Base-by-base conservation (phyloP, 2,888 invertebrate genomes). In the Ptychoptera albimana region DNA sequence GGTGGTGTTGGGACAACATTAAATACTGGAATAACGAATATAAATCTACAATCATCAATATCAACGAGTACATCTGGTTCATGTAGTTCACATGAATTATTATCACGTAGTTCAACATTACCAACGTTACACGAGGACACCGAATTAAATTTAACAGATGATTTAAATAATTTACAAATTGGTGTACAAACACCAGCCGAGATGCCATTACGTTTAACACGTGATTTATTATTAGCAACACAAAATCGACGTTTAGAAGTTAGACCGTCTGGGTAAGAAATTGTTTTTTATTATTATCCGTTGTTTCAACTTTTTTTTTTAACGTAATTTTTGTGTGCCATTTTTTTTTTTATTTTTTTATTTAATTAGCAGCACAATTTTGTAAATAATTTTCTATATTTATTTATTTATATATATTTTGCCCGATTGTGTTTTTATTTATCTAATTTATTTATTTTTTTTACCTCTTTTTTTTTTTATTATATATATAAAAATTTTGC, bases 61-160 rank as follows among this genome's bases (percentile, higher is more conserved):
- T 62, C 64, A 34, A 62, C 63, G 32, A 65, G 64, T 50, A 64
- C 64, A 15, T 65, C 65, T 50, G 66, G 64, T 11, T 60, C 63
- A 35, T 58, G 63, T 43, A 63, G 63, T 54, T 63, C 64, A 44
- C 64, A 64, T 37, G 65, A 64, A 48, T 63, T 70, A 45, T 59
- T 71, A 48, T 69, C 71, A 42, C 68, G 70, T 51, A 67, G 70
- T 49, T 70, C 68, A 49, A 72, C 71, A 50, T 69, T 89, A 56
- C 88, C 89, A 13, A 88, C 89, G 7, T 70, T 92, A 39, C 86
- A 85, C 64, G 92, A 92, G 67, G 89, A 88, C 56, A 73, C 78
- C 58, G 87, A 87, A 66, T 70, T 84, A 53, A 62, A 64, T 48
- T 63, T 63, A 50, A 60, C 61, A 47, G 60, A 60, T 44, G 60